phyloP scores from a whole-genome alignment of 2,113 vertebrate species.

The Clarias batrachus region DNA sequence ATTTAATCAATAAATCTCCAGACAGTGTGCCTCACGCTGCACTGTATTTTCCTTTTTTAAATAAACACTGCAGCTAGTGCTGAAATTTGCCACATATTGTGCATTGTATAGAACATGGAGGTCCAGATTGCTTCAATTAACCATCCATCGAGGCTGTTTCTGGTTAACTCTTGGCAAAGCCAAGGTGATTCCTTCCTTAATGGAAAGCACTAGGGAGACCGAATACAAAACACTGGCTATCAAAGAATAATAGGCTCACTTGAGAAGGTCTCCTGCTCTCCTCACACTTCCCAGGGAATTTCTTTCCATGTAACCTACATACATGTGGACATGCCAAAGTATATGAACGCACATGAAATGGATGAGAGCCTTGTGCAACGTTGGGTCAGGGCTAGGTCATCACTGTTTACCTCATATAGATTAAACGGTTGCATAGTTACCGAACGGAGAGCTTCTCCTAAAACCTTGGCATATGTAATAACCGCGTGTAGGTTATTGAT shows the following conservation, averaged over 20 bases:
- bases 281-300: constrained; percentile 56
- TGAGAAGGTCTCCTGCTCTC: constrained; percentile 54
- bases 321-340: constrained; percentile 42
- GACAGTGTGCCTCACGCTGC: constrained; percentile 17
- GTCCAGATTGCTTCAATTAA: constrained; percentile 64
- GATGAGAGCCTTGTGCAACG: constrained; percentile 35
- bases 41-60: constrained; percentile 15
- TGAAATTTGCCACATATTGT: constrained; percentile 57
- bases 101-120: constrained; percentile 56
- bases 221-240: constrained; percentile 58
- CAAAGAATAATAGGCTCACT: constrained; percentile 57
- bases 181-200: constrained; percentile 63
- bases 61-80: constrained; percentile 43
- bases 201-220: constrained; percentile 57
- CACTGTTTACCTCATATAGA: constrained; percentile 35
- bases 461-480: not conserved
- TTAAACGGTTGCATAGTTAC: constrained; percentile 54
- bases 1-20: constrained; percentile 39
- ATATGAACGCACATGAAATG: constrained; percentile 49
- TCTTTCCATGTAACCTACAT: constrained; percentile 51
- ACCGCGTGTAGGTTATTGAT: not conserved
- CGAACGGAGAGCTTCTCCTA: constrained; percentile 32
- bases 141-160: constrained; percentile 52
- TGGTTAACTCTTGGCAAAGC: constrained; percentile 61
- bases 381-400: constrained; percentile 43